Evolutionary conservation across 1,140 invertebrate species (phyloP).

Genomic region (Drosophila melanogaster): Release_6_plus_ISO1_MT NT_033779.5:18280001-18280500

Average conservation of each 20-base stretch:
- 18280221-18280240: slow-evolving; percentile 67
- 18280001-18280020: slow-evolving; percentile 56
- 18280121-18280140: slow-evolving; percentile 15
- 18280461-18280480: slow-evolving; percentile 2
- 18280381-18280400: slow-evolving; percentile 16
- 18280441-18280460: slow-evolving; percentile 38
- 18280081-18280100: slow-evolving; percentile 52
- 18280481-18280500: slow-evolving; percentile 9
- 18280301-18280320: slow-evolving; percentile 16
- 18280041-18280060: slow-evolving; percentile 33
- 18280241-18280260: slow-evolving; percentile 54
- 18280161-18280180: slow-evolving; percentile 46
- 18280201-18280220: slow-evolving; percentile 37
- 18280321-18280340: slow-evolving; percentile 37
- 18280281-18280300: slow-evolving; percentile 56
- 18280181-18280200: slow-evolving; percentile 62
- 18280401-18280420: slow-evolving; percentile 22
- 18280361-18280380: slow-evolving; percentile 9
- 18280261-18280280: slow-evolving; percentile 54
- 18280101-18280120: slow-evolving; percentile 72
- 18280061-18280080: slow-evolving; percentile 59
- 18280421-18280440: slow-evolving; percentile 52
- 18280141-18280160: slow-evolving; percentile 2
- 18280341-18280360: slow-evolving; percentile 62
- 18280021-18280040: slow-evolving; percentile 59